These are phyloP conservation scores for Microctenopoma stevenorrisi DNA, from an alignment of 2,797 vertebrate species.

Conservation along the genomic window DNA sequence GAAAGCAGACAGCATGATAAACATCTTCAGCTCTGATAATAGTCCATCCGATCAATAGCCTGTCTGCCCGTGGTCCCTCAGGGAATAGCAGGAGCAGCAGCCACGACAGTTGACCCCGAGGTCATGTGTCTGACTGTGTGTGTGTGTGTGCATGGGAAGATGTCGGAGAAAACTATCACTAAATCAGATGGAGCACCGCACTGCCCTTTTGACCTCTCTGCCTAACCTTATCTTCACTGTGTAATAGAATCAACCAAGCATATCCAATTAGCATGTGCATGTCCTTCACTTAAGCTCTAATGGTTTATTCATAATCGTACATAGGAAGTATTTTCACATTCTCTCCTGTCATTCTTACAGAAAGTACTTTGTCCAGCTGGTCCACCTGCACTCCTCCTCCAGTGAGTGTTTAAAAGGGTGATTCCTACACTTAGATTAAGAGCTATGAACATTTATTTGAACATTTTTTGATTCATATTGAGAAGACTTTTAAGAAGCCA, in stretches of 20 bases:
- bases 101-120: conserved; percentile 69
- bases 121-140: conserved; percentile 44
- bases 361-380: conserved; percentile 38
- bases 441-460: neutral
- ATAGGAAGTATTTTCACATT: conserved; percentile 60
- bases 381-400: conserved; percentile 31
- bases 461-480: neutral
- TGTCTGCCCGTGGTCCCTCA: conserved; percentile 63
- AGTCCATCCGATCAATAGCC: conserved; percentile 85
- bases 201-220: conserved; percentile 70
- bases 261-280: conserved; percentile 75
- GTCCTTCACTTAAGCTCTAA: conserved; percentile 74
- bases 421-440: conserved; percentile 1
- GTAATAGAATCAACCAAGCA: conserved; percentile 76
- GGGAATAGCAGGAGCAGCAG: conserved; percentile 62
- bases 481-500: neutral
- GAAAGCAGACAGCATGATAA: conserved; percentile 82
- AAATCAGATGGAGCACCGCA: conserved; percentile 62
- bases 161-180: conserved; percentile 61
- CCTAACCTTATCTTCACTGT: conserved; percentile 70
- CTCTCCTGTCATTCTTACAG: conserved; percentile 45
- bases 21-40: conserved; percentile 84
- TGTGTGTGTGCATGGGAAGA: conserved; percentile 25
- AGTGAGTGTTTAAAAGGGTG: neutral
- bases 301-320: conserved; percentile 73